Conservation (phyloP, 1,140 invertebrate genomes). For the Lethocerus indicus region DNA sequence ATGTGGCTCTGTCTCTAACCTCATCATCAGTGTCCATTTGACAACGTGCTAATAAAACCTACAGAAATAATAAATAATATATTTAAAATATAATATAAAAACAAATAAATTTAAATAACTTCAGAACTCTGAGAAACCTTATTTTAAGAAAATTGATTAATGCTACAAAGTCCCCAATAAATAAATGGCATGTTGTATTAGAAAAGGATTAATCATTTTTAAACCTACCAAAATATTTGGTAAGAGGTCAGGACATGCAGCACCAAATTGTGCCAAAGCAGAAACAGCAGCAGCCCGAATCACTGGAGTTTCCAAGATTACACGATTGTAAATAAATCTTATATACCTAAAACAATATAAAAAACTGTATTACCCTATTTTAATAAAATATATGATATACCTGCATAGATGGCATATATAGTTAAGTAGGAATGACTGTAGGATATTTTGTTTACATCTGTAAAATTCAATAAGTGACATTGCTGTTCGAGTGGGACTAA, state of each 20-base stretch:
- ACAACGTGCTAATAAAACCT: slow-evolving; percentile 66
- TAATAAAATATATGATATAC: too few species aligned
- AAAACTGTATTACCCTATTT: too few species aligned
- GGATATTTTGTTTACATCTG: too few species aligned
- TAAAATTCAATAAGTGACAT: too few species aligned
- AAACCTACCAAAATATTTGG: slow-evolving; percentile 59
- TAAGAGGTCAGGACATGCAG: slow-evolving; percentile 77
- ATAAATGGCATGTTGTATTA: neutral
- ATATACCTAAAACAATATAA: slow-evolving; percentile 52
- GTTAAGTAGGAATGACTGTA: too few species aligned
- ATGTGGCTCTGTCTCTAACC: slow-evolving; percentile 94
- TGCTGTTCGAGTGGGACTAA: too few species aligned
- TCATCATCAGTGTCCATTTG: slow-evolving; percentile 96
- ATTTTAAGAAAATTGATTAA: neutral
- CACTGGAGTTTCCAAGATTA: slow-evolving; percentile 90
- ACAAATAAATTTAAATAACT: neutral
- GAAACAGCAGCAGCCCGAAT: slow-evolving; percentile 93
- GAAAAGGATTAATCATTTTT: neutral
- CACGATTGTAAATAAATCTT: slow-evolving; percentile 96
- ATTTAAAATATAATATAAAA: neutral
- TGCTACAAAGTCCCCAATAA: too few species aligned
- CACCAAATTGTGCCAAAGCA: slow-evolving; percentile 93
- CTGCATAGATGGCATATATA: too few species aligned
- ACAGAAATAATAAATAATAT: slow-evolving; percentile 9
- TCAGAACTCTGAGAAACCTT: neutral